phyloP scores from a whole-genome alignment of 2,113 vertebrate species.

The Scomber scombrus region DNA sequence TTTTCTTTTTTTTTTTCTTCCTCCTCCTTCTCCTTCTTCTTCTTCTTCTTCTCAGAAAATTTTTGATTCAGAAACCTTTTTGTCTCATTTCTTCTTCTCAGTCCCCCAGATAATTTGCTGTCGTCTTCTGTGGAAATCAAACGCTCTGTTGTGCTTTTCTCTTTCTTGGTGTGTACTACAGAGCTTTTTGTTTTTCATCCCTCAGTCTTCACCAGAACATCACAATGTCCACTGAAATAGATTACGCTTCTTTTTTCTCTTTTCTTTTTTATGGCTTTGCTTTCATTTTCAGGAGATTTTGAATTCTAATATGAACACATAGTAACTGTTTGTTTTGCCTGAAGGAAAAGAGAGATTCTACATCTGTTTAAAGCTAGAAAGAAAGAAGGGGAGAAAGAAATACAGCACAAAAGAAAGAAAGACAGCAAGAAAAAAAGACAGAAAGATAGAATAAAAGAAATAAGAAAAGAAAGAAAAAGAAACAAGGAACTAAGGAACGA shows the following conservation, averaged over 20 bases:
- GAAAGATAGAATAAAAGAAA: no score
- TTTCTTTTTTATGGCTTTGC: not conserved
- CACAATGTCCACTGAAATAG: conserved; percentile 24
- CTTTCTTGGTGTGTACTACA: conserved; percentile 42
- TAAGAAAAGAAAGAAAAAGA: no score
- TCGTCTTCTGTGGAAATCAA: conserved; percentile 74
- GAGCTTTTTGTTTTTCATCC: conserved; percentile 54
- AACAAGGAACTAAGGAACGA: no score
- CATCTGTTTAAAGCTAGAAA: not conserved
- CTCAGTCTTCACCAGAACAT: conserved; percentile 33
- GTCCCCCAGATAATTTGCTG: conserved; percentile 74
- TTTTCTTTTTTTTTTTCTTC: conserved; percentile 16
- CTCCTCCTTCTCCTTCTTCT: not conserved
- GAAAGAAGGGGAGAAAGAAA: not conserved
- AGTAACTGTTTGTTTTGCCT: not conserved
- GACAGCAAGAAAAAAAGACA: no score
- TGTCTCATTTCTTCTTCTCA: conserved; percentile 64
- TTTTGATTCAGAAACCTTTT: conserved; percentile 72
- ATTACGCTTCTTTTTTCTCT: not conserved
- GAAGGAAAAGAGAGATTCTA: not conserved
- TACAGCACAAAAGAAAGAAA: no score
- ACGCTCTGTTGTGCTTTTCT: conserved; percentile 52
- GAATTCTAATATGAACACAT: conserved; percentile 1
- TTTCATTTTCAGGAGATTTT: conserved; percentile 46
- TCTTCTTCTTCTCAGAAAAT: conserved; percentile 27